phyloP scores from a whole-genome alignment of 2,113 vertebrate species.

The Choloepus hoffmanni region DNA sequence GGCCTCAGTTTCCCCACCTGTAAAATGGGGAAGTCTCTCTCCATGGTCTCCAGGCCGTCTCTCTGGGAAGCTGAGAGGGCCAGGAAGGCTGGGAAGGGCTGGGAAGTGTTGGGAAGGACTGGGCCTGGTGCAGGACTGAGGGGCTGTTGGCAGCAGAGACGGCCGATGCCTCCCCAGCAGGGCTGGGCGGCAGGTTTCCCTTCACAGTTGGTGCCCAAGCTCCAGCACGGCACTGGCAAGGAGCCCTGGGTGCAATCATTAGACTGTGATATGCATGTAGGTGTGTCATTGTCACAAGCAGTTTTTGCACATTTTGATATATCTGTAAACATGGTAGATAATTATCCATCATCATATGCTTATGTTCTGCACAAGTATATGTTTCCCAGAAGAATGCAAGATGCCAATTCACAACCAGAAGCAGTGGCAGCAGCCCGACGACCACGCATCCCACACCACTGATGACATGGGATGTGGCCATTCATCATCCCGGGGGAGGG shows the following conservation, averaged over 20 bases:
- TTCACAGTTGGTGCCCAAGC: background rate
- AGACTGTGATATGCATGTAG: background rate
- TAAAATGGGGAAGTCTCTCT: background rate
- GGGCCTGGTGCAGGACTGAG: background rate
- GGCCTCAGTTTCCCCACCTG: background rate
- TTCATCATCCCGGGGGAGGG: background rate
- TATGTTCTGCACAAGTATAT: background rate
- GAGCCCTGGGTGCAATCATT: background rate
- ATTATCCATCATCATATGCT: background rate
- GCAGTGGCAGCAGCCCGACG: background rate
- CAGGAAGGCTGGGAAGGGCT: too few relatives aligned
- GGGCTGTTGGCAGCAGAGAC: accelerated
- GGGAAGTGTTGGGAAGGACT: background rate
- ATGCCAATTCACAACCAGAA: background rate
- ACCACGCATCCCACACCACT: background rate
- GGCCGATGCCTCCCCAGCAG: background rate
- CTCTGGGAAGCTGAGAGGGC: too few relatives aligned
- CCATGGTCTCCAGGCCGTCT: background rate
- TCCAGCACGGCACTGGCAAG: background rate
- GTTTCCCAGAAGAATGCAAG: background rate
- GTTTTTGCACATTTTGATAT: background rate
- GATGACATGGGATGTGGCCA: accelerated
- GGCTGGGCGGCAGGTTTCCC: background rate
- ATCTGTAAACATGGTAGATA: background rate
- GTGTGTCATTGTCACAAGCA: background rate